Percentiles rank a stretch among this genome's conserved stretches.
Conservation (phyloP, 2,113 vertebrate genomes). For the Pedionomus torquatus region DNA sequence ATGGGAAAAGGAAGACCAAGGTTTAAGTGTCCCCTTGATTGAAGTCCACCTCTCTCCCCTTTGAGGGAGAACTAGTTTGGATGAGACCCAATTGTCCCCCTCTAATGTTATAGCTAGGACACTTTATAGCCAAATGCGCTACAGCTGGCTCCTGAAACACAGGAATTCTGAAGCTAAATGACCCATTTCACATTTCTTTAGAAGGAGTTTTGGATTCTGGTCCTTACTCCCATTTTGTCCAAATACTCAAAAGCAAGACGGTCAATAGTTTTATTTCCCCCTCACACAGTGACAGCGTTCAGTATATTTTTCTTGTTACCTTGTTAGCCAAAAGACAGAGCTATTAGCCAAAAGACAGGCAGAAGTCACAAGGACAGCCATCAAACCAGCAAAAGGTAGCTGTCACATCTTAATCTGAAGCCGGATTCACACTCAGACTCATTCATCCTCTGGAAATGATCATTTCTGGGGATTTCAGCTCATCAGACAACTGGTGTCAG, state of each 20-base stretch:
- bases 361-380: background rate
- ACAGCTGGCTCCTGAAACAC: background rate
- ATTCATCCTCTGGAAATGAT: background rate
- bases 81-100: background rate
- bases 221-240: background rate
- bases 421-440: background rate
- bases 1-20: background rate
- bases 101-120: background rate
- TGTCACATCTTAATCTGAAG: background rate
- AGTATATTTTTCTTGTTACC: background rate
- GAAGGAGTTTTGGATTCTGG: background rate
- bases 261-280: background rate
- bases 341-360: background rate
- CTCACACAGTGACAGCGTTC: background rate
- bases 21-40: background rate
- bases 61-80: background rate
- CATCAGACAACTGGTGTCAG: background rate
- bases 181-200: background rate
- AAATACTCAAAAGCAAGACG: background rate
- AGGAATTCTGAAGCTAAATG: background rate
- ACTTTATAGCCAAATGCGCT: background rate
- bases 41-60: background rate
- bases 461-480: background rate
- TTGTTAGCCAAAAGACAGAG: background rate
- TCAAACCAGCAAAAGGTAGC: background rate